These are phyloP conservation scores for Melanaphis sacchari DNA, from an alignment of 1,140 invertebrate genomes.

Conservation along the genomic window DNA sequence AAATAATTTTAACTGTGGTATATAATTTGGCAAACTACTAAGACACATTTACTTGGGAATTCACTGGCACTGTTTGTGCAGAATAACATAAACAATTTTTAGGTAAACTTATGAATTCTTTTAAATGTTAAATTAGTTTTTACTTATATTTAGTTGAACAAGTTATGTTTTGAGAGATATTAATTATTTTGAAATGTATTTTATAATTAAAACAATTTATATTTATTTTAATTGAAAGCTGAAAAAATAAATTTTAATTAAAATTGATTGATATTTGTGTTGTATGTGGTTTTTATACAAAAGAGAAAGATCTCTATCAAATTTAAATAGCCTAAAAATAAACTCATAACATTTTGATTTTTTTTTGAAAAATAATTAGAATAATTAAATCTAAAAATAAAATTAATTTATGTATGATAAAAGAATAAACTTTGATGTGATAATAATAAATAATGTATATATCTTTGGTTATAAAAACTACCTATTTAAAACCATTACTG, in stretches of 20 bases:
- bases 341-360: background rate
- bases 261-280: background rate
- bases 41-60: background rate
- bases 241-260: background rate
- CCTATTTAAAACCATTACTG: too few species aligned
- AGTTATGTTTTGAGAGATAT: background rate
- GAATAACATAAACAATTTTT: background rate
- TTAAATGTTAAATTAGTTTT: constrained; percentile 1
- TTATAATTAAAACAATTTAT: background rate
- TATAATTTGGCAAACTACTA: background rate
- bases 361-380: background rate
- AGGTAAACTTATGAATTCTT: background rate
- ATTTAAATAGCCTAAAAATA: background rate
- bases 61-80: background rate
- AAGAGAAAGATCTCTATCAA: background rate
- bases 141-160: background rate
- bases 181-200: background rate
- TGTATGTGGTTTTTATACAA: background rate
- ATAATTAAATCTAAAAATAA: background rate
- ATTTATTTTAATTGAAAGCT: background rate
- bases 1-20: background rate
- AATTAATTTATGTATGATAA: background rate
- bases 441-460: background rate
- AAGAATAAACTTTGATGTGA: background rate
- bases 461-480: too few species aligned